These are phyloP conservation scores for Cryptocephalus moraei DNA, from an alignment of 2,888 invertebrate species.

Conservation along the genomic window DNA sequence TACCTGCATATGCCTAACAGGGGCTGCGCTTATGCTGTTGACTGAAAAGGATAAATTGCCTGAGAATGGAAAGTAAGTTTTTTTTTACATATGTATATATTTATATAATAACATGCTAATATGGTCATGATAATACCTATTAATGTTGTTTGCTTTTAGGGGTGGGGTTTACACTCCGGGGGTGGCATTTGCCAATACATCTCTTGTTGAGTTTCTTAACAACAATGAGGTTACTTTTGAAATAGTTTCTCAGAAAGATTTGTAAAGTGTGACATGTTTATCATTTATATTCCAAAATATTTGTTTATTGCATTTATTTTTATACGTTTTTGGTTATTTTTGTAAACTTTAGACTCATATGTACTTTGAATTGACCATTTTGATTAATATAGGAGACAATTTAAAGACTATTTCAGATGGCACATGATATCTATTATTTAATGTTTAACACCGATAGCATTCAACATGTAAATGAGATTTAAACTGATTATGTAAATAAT, in stretches of 20 bases:
- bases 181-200: constrained; percentile 74
- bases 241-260: constrained; percentile 28
- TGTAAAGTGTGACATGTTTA: too few relatives aligned
- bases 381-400: too few relatives aligned
- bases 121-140: not conserved
- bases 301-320: too few relatives aligned
- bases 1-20: constrained; percentile 63
- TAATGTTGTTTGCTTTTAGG: constrained; percentile 26
- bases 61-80: constrained; percentile 30
- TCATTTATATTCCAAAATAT: too few relatives aligned
- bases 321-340: too few relatives aligned
- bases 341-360: too few relatives aligned
- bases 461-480: too few relatives aligned
- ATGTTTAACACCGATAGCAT: too few relatives aligned
- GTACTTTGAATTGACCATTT: too few relatives aligned
- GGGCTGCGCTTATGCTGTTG: constrained; percentile 65
- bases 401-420: too few relatives aligned
- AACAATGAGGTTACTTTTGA: constrained; percentile 66
- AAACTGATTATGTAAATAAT: too few relatives aligned
- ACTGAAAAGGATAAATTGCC: constrained; percentile 70
- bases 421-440: too few relatives aligned
- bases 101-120: not conserved
- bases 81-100: not conserved
- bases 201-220: constrained; percentile 61
- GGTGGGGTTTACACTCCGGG: constrained; percentile 85